Percentiles rank a stretch among this genome's conserved stretches.
Conservation (phyloP, 2,888 invertebrate species). For the Meta bourneti region DNA sequence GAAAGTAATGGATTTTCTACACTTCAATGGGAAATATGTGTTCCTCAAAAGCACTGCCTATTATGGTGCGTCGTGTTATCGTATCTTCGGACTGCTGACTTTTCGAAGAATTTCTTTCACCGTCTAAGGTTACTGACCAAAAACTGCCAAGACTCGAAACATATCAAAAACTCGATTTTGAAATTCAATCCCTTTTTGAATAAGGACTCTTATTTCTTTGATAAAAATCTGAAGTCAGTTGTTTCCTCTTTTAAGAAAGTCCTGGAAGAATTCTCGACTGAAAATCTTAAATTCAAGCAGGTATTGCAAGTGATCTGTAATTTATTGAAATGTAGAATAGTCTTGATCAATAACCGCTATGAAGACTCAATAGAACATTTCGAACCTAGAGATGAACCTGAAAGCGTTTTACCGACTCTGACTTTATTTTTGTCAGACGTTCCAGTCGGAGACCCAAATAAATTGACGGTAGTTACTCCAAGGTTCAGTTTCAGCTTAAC, state of each 20-base stretch:
- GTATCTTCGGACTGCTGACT: not conserved
- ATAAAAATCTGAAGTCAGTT: constrained; percentile 5
- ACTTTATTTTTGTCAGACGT: not conserved
- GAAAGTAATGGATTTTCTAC: not conserved
- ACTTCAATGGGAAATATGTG: constrained; percentile 17
- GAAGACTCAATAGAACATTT: not conserved
- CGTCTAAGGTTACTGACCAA: not conserved
- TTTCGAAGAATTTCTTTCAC: not conserved
- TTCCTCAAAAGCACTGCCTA: constrained; percentile 5
- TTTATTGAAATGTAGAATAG: not conserved
- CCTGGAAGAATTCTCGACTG: not conserved
- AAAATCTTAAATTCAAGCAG: not conserved
- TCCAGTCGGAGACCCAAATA: not conserved
- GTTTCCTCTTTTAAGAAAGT: not conserved
- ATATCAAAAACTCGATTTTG: not conserved
- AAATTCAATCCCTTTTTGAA: constrained; percentile 8
- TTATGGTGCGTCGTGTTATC: constrained; percentile 14
- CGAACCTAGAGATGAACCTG: not conserved
- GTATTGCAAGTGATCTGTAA: not conserved
- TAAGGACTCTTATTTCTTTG: not conserved
- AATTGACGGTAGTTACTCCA: not conserved
- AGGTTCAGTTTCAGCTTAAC: not conserved
- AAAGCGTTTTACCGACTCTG: not conserved
- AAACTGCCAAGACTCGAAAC: too few relatives aligned
- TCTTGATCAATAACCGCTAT: not conserved